Conservation (phyloP, 2,113 vertebrate species). For the Labrus mixtus region DNA sequence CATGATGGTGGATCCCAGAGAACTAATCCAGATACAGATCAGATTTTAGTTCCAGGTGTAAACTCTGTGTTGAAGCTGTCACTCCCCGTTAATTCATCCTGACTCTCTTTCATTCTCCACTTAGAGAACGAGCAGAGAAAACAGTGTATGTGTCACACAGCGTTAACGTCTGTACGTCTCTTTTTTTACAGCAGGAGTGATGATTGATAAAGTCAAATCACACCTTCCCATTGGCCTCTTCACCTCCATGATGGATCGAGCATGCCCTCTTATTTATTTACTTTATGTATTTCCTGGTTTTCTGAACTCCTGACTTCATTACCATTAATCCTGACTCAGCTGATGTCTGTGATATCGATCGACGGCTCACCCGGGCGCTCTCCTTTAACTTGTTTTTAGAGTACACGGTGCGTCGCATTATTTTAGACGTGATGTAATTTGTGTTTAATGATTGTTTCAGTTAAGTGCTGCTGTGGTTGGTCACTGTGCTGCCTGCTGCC, state of each 20-base stretch:
- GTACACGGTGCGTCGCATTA: conserved; percentile 30
- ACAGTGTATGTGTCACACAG: too few species aligned
- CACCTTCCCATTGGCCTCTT: conserved; percentile 38
- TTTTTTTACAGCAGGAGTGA: too few species aligned
- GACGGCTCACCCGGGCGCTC: not conserved
- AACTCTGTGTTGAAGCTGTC: too few species aligned
- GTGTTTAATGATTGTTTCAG: conserved; percentile 59
- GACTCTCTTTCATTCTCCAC: too few species aligned
- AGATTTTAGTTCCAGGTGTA: too few species aligned
- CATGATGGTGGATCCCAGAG: too few species aligned
- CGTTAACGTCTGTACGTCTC: too few species aligned
- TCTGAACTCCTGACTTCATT: conserved; percentile 9
- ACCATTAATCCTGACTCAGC: conserved; percentile 46
- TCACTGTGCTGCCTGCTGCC: conserved; percentile 39
- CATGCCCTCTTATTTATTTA: conserved; percentile 21
- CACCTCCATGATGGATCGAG: conserved; percentile 30
- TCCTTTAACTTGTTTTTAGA: conserved; percentile 31
- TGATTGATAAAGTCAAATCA: too few species aligned
- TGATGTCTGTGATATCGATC: conserved; percentile 60
- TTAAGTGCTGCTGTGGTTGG: conserved; percentile 49
- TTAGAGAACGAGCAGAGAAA: too few species aligned
- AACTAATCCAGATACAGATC: too few species aligned
- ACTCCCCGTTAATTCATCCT: too few species aligned
- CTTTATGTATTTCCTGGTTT: conserved; percentile 21
- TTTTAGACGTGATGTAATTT: conserved; percentile 56